phyloP scores from a whole-genome alignment of 1,140 invertebrate species.

The Papilio aristodemus region DNA sequence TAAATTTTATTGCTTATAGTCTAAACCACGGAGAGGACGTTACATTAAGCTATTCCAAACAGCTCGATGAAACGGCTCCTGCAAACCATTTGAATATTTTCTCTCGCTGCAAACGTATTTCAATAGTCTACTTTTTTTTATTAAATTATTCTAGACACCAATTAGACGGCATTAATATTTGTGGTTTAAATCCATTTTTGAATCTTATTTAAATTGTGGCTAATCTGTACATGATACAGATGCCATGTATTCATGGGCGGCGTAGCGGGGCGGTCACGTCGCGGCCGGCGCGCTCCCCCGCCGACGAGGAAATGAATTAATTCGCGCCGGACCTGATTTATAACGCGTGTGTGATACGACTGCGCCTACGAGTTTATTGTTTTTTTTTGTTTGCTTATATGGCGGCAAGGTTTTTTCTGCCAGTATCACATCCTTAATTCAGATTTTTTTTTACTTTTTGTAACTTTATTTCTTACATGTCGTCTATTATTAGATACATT shows the following conservation, averaged over 20 bases:
- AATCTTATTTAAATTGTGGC: neutral
- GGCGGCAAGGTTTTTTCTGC: constrained; percentile 20
- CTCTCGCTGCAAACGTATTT: no score
- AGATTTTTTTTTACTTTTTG: neutral
- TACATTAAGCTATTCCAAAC: neutral
- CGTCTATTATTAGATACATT: no score
- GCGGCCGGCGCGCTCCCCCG: constrained; percentile 41
- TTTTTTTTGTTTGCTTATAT: constrained; percentile 39
- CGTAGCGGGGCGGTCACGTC: constrained; percentile 39
- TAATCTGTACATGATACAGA: constrained; percentile 4
- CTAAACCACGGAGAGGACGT: neutral
- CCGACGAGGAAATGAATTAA: constrained; percentile 54
- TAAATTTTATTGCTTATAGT: no score
- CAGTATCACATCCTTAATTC: constrained; percentile 3
- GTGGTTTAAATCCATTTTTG: no score
- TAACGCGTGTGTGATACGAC: constrained; percentile 49
- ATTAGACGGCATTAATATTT: no score
- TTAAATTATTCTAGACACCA: no score
- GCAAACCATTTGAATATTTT: neutral
- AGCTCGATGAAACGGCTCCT: constrained; percentile 27
- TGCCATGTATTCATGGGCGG: constrained; percentile 20
- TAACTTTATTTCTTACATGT: no score
- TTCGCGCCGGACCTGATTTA: constrained; percentile 53
- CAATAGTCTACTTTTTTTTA: no score
- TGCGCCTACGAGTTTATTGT: constrained; percentile 46